Base-by-base conservation (phyloP, 1,140 invertebrate species). In the Sminthurinus signatus region DNA sequence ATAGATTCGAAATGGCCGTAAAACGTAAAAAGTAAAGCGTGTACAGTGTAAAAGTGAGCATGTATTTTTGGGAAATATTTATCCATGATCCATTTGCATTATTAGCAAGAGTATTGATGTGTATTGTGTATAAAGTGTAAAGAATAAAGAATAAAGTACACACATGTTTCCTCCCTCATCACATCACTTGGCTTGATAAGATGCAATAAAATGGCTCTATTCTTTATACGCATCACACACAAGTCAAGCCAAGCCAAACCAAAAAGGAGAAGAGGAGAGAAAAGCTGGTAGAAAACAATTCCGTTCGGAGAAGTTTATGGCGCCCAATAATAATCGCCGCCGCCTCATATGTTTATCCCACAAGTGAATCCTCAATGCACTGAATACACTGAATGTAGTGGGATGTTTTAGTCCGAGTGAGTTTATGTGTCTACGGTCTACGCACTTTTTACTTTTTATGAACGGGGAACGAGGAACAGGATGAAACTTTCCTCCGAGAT, bases 161-260 rank as follows among this genome's bases (percentile, higher is more conserved):
- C 50, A 52, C 50, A 52, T 52, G 50, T 52, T 52, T 29, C 50
- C 50, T 28, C 50, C 50, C 50, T 52, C 50, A 28, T 28, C 50
- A 27, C 50, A 28, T 28, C 50, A 52, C 50, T 52, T 29, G 23
- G 50, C 28, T 52, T 52, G 50, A 52, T 52, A 52, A 52, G 50
- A 52, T 52, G 50, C 50, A 15, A 52, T 52, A 52, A 52, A 52
- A 52, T 52, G 50, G 50, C n/a, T 52, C 27, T 19, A 23, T 5
- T 19, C 5, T 15, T 19, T 19, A 12, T n/a, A 42, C 10, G 10
- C 46, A 19, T 14, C 46, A 10, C 46, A 19, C 46, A 14, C 21
- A 14, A 48, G 10, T 10, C 10, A 10, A 10, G 5, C 46, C 46
- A 48, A 48, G 10, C 10, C n/a, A 48, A 48, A 14, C 46, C 8